phyloP scores from a whole-genome alignment of 2,888 invertebrate genomes.

The Cantharis nigra region DNA sequence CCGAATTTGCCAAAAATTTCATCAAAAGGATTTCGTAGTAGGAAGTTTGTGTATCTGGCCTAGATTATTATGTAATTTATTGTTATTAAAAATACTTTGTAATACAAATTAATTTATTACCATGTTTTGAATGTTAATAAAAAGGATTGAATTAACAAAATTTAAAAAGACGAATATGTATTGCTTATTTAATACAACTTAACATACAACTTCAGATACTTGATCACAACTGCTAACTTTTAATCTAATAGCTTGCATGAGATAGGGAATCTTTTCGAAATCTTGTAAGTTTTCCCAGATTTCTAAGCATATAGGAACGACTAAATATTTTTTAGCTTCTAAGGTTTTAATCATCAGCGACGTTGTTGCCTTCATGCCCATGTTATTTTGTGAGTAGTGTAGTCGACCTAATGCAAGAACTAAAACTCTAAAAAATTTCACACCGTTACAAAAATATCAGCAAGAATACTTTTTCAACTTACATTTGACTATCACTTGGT shows the following conservation, averaged over 20 bases:
- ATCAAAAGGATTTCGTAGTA: constrained; percentile 36
- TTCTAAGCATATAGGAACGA: constrained; percentile 60
- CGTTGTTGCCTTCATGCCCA: constrained; percentile 60
- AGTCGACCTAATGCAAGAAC: constrained; percentile 60
- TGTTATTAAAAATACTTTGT: constrained; percentile 12
- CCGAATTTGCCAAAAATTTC: constrained; percentile 33
- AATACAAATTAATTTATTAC: constrained; percentile 32
- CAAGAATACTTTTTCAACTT: constrained; percentile 47
- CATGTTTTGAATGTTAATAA: constrained; percentile 31
- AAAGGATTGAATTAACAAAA: background rate
- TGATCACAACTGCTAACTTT: constrained; percentile 40
- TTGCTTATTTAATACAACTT: background rate
- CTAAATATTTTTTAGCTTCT: constrained; percentile 61
- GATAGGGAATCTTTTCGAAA: constrained; percentile 66
- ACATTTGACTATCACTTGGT: constrained; percentile 56
- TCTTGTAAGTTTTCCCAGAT: constrained; percentile 61
- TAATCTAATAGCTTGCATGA: constrained; percentile 64
- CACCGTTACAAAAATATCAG: constrained; percentile 13
- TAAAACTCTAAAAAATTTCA: constrained; percentile 60
- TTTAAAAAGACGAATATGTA: background rate
- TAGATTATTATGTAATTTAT: constrained; percentile 20
- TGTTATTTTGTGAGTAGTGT: constrained; percentile 65
- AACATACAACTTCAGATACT: constrained; percentile 8
- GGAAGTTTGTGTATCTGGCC: background rate
- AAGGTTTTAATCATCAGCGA: constrained; percentile 61